Evolutionary conservation across 2,797 vertebrate genomes (phyloP).

Genomic region (Podargus strigoides): DNA sequence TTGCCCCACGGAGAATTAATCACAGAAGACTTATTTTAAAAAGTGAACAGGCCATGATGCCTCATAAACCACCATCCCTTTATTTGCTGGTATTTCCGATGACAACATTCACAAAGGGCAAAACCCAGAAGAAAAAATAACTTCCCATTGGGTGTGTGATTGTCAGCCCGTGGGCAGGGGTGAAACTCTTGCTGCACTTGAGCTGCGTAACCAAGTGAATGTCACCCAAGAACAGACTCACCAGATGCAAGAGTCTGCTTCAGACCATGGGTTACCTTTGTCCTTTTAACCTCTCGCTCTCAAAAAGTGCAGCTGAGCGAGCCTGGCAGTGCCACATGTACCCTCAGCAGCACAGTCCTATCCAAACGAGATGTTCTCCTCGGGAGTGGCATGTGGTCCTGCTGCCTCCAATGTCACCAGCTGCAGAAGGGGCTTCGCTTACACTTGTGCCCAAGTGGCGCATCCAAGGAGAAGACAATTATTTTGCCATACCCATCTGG

Average conservation of each 20-base stretch:
- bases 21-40: neutral
- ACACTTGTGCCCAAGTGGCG: fast-evolving
- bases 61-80: neutral
- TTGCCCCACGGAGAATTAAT: neutral
- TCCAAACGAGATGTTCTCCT: fast-evolving
- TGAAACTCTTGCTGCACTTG: neutral
- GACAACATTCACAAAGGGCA: neutral
- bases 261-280: neutral
- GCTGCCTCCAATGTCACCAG: fast-evolving
- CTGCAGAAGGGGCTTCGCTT: neutral
- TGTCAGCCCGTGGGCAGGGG: neutral
- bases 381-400: fast-evolving
- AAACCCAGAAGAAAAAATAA: constrained; percentile 40
- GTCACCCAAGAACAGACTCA: neutral
- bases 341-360: fast-evolving
- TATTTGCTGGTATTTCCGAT: neutral
- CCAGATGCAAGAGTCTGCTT: neutral
- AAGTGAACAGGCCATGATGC: neutral
- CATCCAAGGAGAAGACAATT: neutral
- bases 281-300: constrained; percentile 27
- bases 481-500: neutral
- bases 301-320: neutral
- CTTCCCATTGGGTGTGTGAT: neutral
- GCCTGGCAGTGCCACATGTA: neutral
- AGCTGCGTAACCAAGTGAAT: neutral